Percentiles rank a stretch among this genome's conserved stretches.
These are phyloP conservation scores for Danio aesculapii DNA, from an alignment of 2,797 vertebrate genomes.

Conservation along the genomic window DNA sequence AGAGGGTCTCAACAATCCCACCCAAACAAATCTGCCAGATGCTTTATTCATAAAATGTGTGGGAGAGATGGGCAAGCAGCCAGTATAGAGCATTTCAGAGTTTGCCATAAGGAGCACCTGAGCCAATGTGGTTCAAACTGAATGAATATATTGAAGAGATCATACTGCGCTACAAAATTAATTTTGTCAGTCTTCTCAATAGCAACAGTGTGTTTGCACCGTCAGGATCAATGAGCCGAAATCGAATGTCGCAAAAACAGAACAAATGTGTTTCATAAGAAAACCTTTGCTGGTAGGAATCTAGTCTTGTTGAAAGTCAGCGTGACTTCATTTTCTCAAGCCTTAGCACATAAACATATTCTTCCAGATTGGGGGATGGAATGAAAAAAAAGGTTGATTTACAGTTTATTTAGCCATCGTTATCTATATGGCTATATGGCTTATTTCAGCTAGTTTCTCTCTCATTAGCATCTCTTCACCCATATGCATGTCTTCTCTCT, in stretches of 20 bases:
- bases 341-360: background rate
- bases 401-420: background rate
- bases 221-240: constrained; percentile 16
- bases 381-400: constrained; percentile 13
- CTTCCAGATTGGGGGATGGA: background rate
- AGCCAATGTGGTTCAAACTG: constrained; percentile 16
- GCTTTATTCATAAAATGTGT: constrained; percentile 20
- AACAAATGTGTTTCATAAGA: constrained; percentile 11
- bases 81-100: constrained; percentile 26
- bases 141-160: constrained; percentile 24
- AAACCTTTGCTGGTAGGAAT: constrained; percentile 14
- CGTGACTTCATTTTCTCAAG: background rate
- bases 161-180: constrained; percentile 2
- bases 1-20: background rate
- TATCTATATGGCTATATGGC: constrained; percentile 18
- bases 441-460: constrained; percentile 9
- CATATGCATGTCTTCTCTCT: constrained; percentile 10
- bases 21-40: constrained; percentile 10
- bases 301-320: constrained; percentile 7
- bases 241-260: background rate
- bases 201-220: constrained; percentile 7
- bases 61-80: background rate
- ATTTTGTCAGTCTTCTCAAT: constrained; percentile 6
- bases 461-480: background rate
- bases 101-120: constrained; percentile 26